A percentile compares a stretch with the other conserved stretches of the same genome.
Evolutionary conservation across 2,888 invertebrate genomes (phyloP).

Genomic region (Drosophila borealis): DNA sequence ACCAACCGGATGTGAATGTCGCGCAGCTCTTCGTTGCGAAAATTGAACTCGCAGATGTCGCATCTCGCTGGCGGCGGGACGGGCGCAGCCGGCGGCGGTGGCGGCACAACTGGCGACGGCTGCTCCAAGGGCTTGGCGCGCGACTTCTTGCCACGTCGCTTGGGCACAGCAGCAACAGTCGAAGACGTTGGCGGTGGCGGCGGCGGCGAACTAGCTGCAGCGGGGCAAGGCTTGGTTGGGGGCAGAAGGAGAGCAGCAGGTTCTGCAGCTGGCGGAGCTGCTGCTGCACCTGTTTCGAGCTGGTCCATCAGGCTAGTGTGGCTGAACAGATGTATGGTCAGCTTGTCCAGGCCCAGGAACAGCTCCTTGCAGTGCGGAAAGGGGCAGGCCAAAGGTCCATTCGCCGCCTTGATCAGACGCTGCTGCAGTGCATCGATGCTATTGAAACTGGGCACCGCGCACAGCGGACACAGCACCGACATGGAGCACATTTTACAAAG

Average conservation of each 20-base stretch:
- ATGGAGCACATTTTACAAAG: constrained; percentile 85
- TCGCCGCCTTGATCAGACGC: constrained; percentile 90
- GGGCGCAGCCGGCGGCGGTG: constrained; percentile 6
- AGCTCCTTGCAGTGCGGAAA: constrained; percentile 89
- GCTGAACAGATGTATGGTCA: constrained; percentile 93
- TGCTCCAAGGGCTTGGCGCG: constrained; percentile 45
- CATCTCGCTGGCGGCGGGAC: constrained; percentile 83
- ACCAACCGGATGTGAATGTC: constrained; percentile 91
- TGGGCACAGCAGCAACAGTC: constrained; percentile 16
- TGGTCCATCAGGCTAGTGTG: constrained; percentile 86
- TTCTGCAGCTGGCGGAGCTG: constrained; percentile 3
- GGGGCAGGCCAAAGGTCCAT: constrained; percentile 90
- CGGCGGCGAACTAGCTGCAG: constrained; percentile 3
- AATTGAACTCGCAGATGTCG: constrained; percentile 90
- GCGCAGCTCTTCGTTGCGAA: constrained; percentile 89
- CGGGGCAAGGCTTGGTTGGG: background rate
- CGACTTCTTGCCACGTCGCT: constrained; percentile 55
- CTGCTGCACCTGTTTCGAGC: constrained; percentile 12
- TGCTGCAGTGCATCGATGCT: constrained; percentile 89
- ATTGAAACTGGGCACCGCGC: constrained; percentile 90
- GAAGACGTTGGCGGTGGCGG: background rate
- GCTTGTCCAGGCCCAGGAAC: constrained; percentile 91
- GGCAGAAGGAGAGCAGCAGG: background rate
- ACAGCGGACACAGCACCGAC: constrained; percentile 91
- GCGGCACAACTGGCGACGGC: background rate